A percentile compares a stretch with the other conserved stretches of the same genome.
phyloP scores from a whole-genome alignment of 2,113 vertebrate genomes.

The Acanthisitta chloris region DNA sequence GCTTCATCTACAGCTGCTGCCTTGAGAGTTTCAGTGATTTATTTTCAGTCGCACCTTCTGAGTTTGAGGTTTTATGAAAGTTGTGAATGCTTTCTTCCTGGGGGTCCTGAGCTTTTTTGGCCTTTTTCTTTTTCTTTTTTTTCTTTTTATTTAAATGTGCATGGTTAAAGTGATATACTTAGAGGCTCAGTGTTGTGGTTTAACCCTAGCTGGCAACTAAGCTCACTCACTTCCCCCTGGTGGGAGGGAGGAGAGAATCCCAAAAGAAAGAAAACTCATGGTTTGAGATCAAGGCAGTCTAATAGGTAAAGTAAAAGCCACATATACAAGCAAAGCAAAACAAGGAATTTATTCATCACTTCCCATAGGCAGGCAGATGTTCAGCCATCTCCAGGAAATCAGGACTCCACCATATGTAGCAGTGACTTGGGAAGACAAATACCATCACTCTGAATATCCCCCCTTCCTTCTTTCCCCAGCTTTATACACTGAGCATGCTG shows the following conservation, averaged over 20 bases:
- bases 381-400: neutral
- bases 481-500: neutral
- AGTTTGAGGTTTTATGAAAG: neutral
- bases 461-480: neutral
- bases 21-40: neutral
- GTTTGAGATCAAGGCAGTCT: neutral
- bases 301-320: neutral
- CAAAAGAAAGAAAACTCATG: neutral
- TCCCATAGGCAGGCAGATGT: neutral
- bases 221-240: fast-evolving
- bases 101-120: neutral
- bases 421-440: neutral
- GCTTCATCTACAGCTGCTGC: neutral
- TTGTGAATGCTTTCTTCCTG: neutral
- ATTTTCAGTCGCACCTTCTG: neutral
- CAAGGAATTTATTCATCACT: neutral
- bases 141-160: neutral
- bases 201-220: neutral
- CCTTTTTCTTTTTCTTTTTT: neutral
- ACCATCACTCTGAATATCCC: neutral
- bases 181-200: neutral
- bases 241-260: neutral
- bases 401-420: neutral
- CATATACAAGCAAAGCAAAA: neutral
- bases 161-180: neutral